Evolutionary conservation across 1,140 invertebrate species (phyloP).

Genomic region (Mactra quadrangularis): DNA sequence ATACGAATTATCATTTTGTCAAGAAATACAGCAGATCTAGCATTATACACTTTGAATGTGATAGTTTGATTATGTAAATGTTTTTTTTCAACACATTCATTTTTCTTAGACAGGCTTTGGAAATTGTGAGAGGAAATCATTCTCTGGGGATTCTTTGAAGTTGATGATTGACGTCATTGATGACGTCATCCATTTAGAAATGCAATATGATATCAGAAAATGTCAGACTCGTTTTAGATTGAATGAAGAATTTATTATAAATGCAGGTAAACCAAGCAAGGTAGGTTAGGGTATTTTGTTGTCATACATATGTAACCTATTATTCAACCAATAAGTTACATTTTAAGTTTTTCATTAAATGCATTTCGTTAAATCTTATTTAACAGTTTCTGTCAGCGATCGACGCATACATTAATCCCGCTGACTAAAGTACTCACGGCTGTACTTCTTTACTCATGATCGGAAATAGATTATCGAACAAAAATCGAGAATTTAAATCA

Average conservation of each 20-base stretch:
- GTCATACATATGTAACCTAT: too few relatives aligned
- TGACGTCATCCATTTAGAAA: constrained; percentile 42
- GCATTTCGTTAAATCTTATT: background rate
- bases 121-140: constrained; percentile 26
- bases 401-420: background rate
- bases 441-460: background rate
- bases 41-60: too few relatives aligned
- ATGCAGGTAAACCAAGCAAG: constrained; percentile 49
- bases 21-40: too few relatives aligned
- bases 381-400: background rate
- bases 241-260: constrained; percentile 43
- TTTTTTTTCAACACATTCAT: too few relatives aligned
- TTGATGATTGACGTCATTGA: constrained; percentile 28
- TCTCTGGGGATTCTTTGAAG: background rate
- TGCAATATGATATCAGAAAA: constrained; percentile 24
- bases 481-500: too few relatives aligned
- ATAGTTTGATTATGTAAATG: too few relatives aligned
- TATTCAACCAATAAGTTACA: background rate
- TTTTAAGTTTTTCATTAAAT: background rate
- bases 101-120: constrained; percentile 42
- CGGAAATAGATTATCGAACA: too few relatives aligned
- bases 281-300: constrained; percentile 6
- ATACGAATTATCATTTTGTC: too few relatives aligned
- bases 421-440: too few relatives aligned
- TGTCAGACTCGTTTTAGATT: constrained; percentile 15